These are phyloP conservation scores for Erebia aethiops DNA, from an alignment of 2,888 invertebrate species.

Conservation along the genomic window DNA sequence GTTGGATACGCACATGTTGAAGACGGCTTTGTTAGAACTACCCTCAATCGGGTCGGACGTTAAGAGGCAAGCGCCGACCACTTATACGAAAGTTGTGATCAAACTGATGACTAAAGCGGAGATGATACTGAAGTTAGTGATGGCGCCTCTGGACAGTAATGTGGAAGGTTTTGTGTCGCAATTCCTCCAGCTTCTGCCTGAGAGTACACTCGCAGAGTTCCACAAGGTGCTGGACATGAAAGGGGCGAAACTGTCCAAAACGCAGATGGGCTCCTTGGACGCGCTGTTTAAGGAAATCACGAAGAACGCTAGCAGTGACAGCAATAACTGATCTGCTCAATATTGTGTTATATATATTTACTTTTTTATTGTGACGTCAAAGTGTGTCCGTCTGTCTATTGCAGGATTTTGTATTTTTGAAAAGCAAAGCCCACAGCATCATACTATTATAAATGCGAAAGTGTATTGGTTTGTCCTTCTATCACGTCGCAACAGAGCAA, in stretches of 20 bases:
- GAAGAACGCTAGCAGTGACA: slow-evolving; percentile 45
- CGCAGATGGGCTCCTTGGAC: slow-evolving; percentile 61
- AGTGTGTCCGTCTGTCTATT: too few species aligned
- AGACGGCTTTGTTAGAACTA: slow-evolving; percentile 95
- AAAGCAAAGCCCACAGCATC: too few species aligned
- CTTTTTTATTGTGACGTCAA: too few species aligned
- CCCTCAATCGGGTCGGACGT: slow-evolving; percentile 96
- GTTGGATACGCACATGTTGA: slow-evolving; percentile 96
- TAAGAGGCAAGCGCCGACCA: slow-evolving; percentile 93
- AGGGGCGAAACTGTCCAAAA: slow-evolving; percentile 82
- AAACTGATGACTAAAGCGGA: slow-evolving; percentile 98
- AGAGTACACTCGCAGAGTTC: slow-evolving; percentile 94
- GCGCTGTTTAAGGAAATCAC: slow-evolving; percentile 59
- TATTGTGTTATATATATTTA: background rate
- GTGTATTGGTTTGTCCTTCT: too few species aligned
- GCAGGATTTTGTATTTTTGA: too few species aligned
- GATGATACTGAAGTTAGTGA: slow-evolving; percentile 99
- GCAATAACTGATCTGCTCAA: slow-evolving; percentile 31
- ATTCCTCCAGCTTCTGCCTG: slow-evolving; percentile 94
- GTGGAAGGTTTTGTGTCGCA: slow-evolving; percentile 93
- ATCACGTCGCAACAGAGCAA: too few species aligned
- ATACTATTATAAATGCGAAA: too few species aligned
- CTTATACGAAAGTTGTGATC: slow-evolving; percentile 91
- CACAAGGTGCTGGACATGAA: slow-evolving; percentile 98
- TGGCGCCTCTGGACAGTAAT: slow-evolving; percentile 91